Base-by-base conservation (phyloP, 2,113 vertebrate genomes). In the Calonectris borealis region DNA sequence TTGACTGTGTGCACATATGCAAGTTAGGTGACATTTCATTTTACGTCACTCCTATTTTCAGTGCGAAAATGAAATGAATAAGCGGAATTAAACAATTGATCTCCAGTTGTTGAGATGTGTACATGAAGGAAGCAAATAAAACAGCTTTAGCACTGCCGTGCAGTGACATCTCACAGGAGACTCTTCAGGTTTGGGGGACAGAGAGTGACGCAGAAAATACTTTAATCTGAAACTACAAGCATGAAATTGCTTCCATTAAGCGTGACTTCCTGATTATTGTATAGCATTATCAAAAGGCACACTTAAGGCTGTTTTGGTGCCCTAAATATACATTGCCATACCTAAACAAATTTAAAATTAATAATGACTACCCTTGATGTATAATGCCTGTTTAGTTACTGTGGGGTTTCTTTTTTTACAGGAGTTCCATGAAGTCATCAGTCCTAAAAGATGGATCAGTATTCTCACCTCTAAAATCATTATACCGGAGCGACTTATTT, bases 231-330 rank as follows among this genome's bases (percentile, higher is more conserved):
- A 94, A 77, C 51, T 83, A 49, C 36, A 83, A 92, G 77, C 51
- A 96, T 88, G 76, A 97, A 92, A 94, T 86, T 86, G 25, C 49
- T 83, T 91, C 72, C 79, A 86, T 91, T 90, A 92, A 92, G 68
- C 80, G 90, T 94, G 76, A 86, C 68, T 93, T 90, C 76, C 60
- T 94, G 66, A 73, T 90, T 90, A 90, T 70, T 92, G 44, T 92
- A 54, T 62, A 62, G 38, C 55, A 51, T 86, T 95, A 92, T 85
- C 51, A 80, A 94, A 93, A 95, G 72, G 60, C 48, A 84, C 27
- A 89, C 48, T 94, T 88, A 95, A 78, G 65, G 65, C 57, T 82
- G 29, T 82, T 93, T 94, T 77, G 40, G 51, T 75, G 62, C 29
- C 55, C n/a, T 86, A 90, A 88, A 69, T 73, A 51, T 69, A 65